Conservation (phyloP, 2,888 invertebrate genomes). For the Mylabris sibirica region DNA sequence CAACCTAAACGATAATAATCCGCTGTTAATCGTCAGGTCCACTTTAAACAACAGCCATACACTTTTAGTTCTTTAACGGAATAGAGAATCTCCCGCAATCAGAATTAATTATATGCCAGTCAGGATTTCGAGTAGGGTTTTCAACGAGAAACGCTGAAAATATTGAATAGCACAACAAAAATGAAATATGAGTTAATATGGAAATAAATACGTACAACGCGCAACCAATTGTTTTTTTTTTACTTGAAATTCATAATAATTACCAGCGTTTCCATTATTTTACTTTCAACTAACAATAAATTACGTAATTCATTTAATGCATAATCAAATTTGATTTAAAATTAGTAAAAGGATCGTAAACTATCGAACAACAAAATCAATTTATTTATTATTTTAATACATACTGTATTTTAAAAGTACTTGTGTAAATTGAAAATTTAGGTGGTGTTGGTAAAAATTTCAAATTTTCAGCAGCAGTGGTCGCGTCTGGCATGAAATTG, state of each 20-base stretch:
- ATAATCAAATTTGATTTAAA: background rate
- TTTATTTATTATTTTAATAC: background rate
- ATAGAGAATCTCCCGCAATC: conserved; percentile 4
- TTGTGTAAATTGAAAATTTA: too few relatives aligned
- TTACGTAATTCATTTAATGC: background rate
- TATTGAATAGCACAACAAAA: background rate
- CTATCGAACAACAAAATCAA: background rate
- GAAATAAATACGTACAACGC: background rate
- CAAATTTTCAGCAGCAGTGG: too few relatives aligned
- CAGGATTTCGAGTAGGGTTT: conserved; percentile 1
- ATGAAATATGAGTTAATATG: background rate
- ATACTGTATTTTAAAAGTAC: too few relatives aligned
- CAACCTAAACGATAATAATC: conserved; percentile 5
- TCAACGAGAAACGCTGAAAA: background rate
- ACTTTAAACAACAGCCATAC: background rate
- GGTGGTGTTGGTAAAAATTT: too few relatives aligned
- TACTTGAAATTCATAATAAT: background rate
- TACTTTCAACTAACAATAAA: background rate
- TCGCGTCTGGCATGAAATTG: too few relatives aligned
- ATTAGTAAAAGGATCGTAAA: too few relatives aligned
- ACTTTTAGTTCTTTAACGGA: background rate
- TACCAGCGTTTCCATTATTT: background rate
- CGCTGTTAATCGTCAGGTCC: background rate
- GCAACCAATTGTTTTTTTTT: background rate
- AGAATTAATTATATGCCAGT: conserved; percentile 13